Base-by-base conservation (phyloP, 1,140 invertebrate genomes). In the Drosophila parabipectinata region DNA sequence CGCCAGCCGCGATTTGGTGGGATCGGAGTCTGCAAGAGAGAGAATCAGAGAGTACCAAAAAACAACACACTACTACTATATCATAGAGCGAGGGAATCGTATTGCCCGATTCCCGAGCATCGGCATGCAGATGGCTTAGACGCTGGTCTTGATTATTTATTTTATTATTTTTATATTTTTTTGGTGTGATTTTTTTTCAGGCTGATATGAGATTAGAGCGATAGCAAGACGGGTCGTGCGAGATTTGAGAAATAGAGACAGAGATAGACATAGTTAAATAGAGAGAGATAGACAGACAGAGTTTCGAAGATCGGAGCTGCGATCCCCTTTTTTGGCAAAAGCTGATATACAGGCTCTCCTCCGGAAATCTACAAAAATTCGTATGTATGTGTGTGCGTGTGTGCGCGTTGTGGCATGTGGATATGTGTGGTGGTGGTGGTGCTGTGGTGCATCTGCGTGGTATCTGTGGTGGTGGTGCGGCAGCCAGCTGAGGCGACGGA, bases 1-100 rank as follows among this genome's bases (percentile, higher is more conserved):
- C 90, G 90, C 79, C 85, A 90, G 82, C 90, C 90, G 83, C 82
- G 80, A 83, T 90, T 90, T 85, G 85, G 75, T 91, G 85, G 79
- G 78, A 91, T 91, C 82, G 90, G 85, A 74, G 85, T 91, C 90
- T 91, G 90, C 68, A 91, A 91, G 76, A 89, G 83, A 91, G 71
- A 91, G 72, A 81, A 91, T 90, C 72, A 75, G 72, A 88, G 66
- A 79, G 82, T 87, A 89, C 84, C 81, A 85, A 74, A 84, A 78
- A 64, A 44, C 4, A 54, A 72, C 58, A 72, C 54, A 75, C 41
- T 45, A 47, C 44, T 47, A 10, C 2, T 47, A 47, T 47, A 47
- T 47, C 44, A 50, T 72, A 72, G 41, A 44, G 41, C 15, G 15
- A 2, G 52, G 32, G 66, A 69, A 58, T 71, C 66, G 47, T 48